Base-by-base conservation (phyloP, 2,113 vertebrate genomes). In the Psilopsiagon aurifrons region DNA sequence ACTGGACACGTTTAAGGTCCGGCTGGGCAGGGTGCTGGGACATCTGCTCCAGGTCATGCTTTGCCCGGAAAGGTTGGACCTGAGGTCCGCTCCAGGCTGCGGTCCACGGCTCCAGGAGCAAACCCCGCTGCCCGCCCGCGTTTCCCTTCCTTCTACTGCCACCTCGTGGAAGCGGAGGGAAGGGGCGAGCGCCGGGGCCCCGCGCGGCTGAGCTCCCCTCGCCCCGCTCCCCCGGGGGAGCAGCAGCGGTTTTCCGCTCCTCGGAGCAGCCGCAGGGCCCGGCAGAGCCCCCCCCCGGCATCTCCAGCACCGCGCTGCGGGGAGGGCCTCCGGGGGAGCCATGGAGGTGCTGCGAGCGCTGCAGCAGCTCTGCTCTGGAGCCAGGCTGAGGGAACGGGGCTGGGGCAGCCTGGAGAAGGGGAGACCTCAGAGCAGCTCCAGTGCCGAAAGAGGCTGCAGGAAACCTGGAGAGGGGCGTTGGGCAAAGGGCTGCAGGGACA, bases 71-170 rank as follows among this genome's bases (percentile, higher is more conserved):
- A 23, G 57, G 20, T 15, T 10, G 57, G 57, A 59, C 33, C 57
- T 2, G 33, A 15, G 55, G 33, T 10, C 22, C 57, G 33, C 2
- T 59, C 33, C 55, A 22, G 8, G n/a, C 55, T 7, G 55, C 13
- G 0, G 1, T 0, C 19, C 55, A 6, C 0, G 31, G 55, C 31
- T 6, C 54, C 19, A 6, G 0, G 31, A 33, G 0, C 54, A 6
- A 33, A 13, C 54, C 55, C 13, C 13, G 33, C 57, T 6, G 57
- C 33, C 57, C 20, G 13, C 33, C 54, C 13, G 57, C 33, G 9
- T n/a, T 59, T 35, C 57, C 57, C n/a, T 59, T 59, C 57, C 57
- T 59, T 59, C 57, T 59, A 35, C 57, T n/a, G 57, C 57, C 57
- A 59, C 57, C 57, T 59, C 20, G 57, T 59, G 57, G 57, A n/a